phyloP scores from a whole-genome alignment of 2,888 invertebrate genomes.

The Caenorhabditis parvicauda region DNA sequence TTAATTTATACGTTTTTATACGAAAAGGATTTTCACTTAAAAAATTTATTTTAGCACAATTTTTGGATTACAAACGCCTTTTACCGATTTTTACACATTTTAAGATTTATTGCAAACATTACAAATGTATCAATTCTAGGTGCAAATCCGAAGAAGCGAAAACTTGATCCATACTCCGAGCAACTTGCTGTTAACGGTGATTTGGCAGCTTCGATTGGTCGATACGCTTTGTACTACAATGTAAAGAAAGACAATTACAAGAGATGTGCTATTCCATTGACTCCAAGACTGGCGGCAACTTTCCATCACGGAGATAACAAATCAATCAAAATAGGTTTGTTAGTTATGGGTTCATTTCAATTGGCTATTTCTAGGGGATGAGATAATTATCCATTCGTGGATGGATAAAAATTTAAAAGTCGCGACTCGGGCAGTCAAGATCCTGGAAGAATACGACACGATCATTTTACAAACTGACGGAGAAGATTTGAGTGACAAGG shows the following conservation, averaged over 20 bases:
- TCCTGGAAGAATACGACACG: conserved; percentile 18
- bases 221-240: conserved; percentile 15
- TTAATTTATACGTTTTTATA: conserved; percentile 8
- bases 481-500: conserved; percentile 14
- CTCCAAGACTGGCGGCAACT: conserved; percentile 19
- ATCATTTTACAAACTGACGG: conserved; percentile 21
- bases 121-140: conserved; percentile 26
- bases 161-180: conserved; percentile 10
- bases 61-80: conserved; percentile 3
- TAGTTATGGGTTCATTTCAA: conserved; percentile 23
- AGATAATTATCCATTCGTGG: conserved; percentile 16
- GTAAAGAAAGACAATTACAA: conserved; percentile 18
- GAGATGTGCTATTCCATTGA: conserved; percentile 20
- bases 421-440: conserved; percentile 18
- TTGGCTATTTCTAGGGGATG: conserved; percentile 20
- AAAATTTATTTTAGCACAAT: conserved; percentile 12
- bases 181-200: conserved; percentile 17
- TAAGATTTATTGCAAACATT: conserved; percentile 24
- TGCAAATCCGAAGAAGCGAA: conserved; percentile 19
- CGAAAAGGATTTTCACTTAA: conserved; percentile 11
- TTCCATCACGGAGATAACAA: conserved; percentile 22
- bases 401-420: conserved; percentile 17
- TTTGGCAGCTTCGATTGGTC: conserved; percentile 14
- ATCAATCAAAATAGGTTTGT: conserved; percentile 25
- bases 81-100: conserved; percentile 20